phyloP scores from a whole-genome alignment of 2,113 vertebrate genomes.

The Ovis canadensis region DNA sequence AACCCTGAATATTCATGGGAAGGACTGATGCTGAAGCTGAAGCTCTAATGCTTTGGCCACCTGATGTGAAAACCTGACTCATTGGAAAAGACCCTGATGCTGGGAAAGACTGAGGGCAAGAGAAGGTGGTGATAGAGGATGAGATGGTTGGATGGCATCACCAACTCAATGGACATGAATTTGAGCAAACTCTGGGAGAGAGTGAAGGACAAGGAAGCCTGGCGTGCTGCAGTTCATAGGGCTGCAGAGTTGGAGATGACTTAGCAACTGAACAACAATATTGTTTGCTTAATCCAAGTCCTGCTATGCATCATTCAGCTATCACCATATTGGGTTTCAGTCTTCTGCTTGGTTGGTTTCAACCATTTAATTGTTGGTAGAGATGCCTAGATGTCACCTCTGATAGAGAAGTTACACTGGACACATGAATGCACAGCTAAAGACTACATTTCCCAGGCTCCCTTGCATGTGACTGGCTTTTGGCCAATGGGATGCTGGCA shows the following conservation, averaged over 20 bases:
- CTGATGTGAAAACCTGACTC: accelerated
- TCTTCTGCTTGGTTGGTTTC: background rate
- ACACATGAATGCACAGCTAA: background rate
- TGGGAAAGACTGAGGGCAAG: background rate
- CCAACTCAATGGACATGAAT: background rate
- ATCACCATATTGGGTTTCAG: background rate
- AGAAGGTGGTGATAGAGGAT: background rate
- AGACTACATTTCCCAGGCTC: background rate
- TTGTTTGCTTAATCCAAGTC: background rate
- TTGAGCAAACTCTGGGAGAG: background rate
- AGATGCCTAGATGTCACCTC: background rate
- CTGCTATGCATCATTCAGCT: background rate
- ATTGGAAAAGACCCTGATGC: background rate
- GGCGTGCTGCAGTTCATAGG: background rate
- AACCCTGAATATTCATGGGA: background rate
- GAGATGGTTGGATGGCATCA: background rate
- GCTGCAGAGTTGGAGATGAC: background rate
- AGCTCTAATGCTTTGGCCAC: background rate
- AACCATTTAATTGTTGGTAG: background rate
- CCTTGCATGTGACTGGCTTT: background rate
- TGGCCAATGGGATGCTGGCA: background rate
- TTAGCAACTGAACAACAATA: background rate
- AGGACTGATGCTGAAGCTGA: background rate
- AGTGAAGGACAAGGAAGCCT: background rate
- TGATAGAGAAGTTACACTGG: background rate